Evolutionary conservation across 1,140 invertebrate species (phyloP), one percentile per base, ranked within the genome.

Genomic region (Galleria mellonella): DNA sequence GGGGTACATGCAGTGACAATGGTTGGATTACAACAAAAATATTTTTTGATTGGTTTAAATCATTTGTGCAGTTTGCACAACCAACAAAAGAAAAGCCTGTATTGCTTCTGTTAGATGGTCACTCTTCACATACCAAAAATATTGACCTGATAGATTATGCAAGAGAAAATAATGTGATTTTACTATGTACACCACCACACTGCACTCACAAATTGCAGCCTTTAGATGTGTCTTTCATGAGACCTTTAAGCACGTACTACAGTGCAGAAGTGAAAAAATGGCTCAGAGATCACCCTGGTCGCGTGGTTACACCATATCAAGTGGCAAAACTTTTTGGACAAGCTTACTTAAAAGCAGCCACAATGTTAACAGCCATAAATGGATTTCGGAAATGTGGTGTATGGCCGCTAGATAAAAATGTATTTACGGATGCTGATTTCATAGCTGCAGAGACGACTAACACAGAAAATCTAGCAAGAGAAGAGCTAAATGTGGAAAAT

Each of bases 161-260:
- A 14, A 41, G 60, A 31, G 51, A 78, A 11, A 59, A 77, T 57
- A 62, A 64, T 8, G 62, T 81, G 11, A 46, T 64, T 23, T 37
- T 79, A 10, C 33, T 81, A 8, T 69, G 59, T 9, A 59, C 78
- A 49, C 70, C 46, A 9, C 68, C 75, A 17, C 73, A 79, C 41
- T 64, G 58, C 43, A 75, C 65, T 9, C 81, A 87, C 46, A 56
- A 62, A 47, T 46, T 87, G 28, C 79, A 87, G 47, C 73, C 73
- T 4, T 47, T 83, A n/a, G 79, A 86, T 51, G 63, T 63, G 6
- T 46, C 31, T 6, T 54, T 79, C 23, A 74, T 64, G 55, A 59
- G 51, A 35, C 71, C 73, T 3, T 57, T 82, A 23, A 82, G 64
- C 31, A 43, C 32, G 4, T 68, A 55, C 45, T 62, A 65, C 44